phyloP scores from a whole-genome alignment of 92 coral and sea anemone species.

The Epizoanthus rinbou region DNA sequence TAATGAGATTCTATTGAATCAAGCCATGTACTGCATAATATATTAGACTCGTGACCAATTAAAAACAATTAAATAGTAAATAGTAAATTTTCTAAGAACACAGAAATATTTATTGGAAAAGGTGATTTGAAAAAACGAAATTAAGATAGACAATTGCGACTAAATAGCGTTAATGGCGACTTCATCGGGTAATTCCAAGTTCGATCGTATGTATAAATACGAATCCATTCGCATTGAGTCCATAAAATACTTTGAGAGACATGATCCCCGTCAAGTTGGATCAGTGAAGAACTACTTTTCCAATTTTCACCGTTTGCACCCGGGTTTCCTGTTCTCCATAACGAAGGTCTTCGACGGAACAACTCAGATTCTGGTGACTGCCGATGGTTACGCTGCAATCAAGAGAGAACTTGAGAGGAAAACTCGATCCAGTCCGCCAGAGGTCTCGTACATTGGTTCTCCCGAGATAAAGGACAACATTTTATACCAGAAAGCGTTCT shows the following conservation, averaged over 20 bases:
- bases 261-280: neutral
- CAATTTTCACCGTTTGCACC: constrained; percentile 19
- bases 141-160: too few species aligned
- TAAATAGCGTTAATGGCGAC: constrained; percentile 13
- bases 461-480: neutral
- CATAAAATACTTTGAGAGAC: constrained; percentile 30
- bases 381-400: constrained; percentile 14
- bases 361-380: constrained; percentile 12
- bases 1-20: too few species aligned
- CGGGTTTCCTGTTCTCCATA: constrained; percentile 30
- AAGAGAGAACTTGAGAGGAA: constrained; percentile 35
- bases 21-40: too few species aligned
- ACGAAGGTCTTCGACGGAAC: constrained; percentile 43
- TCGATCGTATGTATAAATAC: constrained; percentile 49
- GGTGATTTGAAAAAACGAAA: too few species aligned
- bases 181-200: neutral
- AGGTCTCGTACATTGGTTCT: neutral
- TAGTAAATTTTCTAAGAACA: too few species aligned
- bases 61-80: too few species aligned
- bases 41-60: too few species aligned
- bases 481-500: neutral
- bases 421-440: constrained; percentile 4
- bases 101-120: too few species aligned
- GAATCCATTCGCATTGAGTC: constrained; percentile 48
- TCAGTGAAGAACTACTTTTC: constrained; percentile 24